These are phyloP conservation scores for Bombylius discolor DNA, from an alignment of 2,888 invertebrate genomes.

Conservation along the genomic window DNA sequence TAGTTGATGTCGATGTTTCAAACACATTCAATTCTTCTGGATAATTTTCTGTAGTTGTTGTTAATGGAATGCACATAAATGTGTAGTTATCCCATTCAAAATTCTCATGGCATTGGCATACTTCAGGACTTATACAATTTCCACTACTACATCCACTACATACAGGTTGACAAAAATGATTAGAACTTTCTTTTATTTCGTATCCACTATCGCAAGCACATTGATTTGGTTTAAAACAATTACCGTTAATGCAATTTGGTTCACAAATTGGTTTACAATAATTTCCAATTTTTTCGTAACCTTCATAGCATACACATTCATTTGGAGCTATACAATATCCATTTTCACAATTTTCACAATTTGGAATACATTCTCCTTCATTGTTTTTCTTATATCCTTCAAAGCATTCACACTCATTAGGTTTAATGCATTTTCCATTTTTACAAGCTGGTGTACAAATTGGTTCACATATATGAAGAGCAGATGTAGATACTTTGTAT, in stretches of 20 bases:
- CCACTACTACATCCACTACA: slow-evolving; percentile 30
- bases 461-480: background rate
- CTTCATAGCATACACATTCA: slow-evolving; percentile 28
- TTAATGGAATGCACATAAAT: slow-evolving; percentile 37
- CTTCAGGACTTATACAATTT: slow-evolving; percentile 21
- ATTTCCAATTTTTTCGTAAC: slow-evolving; percentile 27
- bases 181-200: slow-evolving; percentile 18
- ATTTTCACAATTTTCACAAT: slow-evolving; percentile 20
- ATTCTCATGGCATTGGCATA: slow-evolving; percentile 26
- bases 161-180: slow-evolving; percentile 16
- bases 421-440: slow-evolving; percentile 18
- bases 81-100: slow-evolving; percentile 17
- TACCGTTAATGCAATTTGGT: slow-evolving; percentile 30
- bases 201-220: slow-evolving; percentile 31
- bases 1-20: too few relatives aligned
- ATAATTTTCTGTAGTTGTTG: slow-evolving; percentile 40
- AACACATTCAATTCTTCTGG: too few relatives aligned
- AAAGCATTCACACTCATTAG: slow-evolving; percentile 19
- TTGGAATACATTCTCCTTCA: slow-evolving; percentile 8
- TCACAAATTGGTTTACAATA: slow-evolving; percentile 19
- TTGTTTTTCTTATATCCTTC: slow-evolving; percentile 8
- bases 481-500: slow-evolving; percentile 7
- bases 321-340: slow-evolving; percentile 18
- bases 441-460: slow-evolving; percentile 11
- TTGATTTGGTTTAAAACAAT: slow-evolving; percentile 19